A percentile compares a stretch with the other conserved stretches of the same genome.
phyloP scores from a whole-genome alignment of 2,797 vertebrate genomes.

The Arremon brunneinucha region DNA sequence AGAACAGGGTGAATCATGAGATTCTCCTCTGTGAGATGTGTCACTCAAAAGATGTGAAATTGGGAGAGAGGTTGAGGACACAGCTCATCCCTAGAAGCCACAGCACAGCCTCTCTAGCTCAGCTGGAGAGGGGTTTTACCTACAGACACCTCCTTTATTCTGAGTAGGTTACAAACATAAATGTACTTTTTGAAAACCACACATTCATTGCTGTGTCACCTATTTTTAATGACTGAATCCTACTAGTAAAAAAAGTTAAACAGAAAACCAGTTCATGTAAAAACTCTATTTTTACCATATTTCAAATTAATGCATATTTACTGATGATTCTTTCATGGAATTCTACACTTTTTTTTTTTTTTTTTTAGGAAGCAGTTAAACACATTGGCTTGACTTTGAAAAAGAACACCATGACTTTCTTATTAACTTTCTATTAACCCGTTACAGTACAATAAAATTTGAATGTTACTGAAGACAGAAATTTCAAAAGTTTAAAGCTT shows the following conservation, averaged over 20 bases:
- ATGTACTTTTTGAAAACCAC: not conserved
- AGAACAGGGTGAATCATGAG: not conserved
- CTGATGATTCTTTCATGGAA: not conserved
- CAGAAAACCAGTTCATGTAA: not conserved
- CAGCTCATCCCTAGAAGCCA: not conserved
- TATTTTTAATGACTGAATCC: not conserved
- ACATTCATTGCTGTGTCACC: not conserved
- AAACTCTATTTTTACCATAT: not conserved
- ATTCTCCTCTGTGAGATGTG: not conserved
- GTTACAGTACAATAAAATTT: conserved; percentile 17
- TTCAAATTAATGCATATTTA: not conserved
- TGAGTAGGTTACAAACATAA: not conserved
- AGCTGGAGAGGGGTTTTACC: not conserved
- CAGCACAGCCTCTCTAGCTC: not conserved
- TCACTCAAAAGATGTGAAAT: not conserved
- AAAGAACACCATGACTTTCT: conserved; percentile 23
- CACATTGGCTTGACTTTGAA: not conserved
- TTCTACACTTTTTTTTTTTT: not conserved
- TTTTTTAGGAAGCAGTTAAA: not conserved
- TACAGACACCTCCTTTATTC: not conserved
- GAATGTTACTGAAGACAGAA: conserved; percentile 33
- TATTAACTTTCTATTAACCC: conserved; percentile 23
- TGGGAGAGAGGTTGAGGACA: not conserved
- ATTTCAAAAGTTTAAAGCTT: conserved; percentile 55
- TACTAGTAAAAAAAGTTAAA: not conserved